Conservation (phyloP, 2,113 vertebrate species). For the Hylia prasina region DNA sequence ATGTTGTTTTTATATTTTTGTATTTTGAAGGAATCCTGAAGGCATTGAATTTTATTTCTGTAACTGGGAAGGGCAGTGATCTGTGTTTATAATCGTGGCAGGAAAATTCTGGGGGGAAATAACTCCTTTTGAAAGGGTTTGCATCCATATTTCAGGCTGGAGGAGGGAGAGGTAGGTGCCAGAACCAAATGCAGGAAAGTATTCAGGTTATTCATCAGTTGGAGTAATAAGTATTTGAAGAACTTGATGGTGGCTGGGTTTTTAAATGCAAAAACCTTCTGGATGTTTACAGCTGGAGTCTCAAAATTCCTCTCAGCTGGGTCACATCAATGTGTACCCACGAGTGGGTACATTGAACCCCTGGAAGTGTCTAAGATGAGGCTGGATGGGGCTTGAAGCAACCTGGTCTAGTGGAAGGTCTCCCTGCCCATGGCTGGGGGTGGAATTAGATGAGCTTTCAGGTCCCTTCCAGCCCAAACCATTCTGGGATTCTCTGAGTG, state of each 20-base stretch:
- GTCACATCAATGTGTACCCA: rapidly evolving
- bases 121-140: not conserved
- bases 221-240: not conserved
- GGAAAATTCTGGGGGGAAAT: not conserved
- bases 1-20: not conserved
- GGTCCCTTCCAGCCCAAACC: not conserved
- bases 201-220: not conserved
- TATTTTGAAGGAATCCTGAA: not conserved
- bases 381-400: not conserved
- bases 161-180: not conserved
- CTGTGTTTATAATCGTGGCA: not conserved
- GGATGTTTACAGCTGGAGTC: not conserved
- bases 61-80: not conserved
- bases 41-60: not conserved
- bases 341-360: not conserved
- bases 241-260: not conserved
- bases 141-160: not conserved
- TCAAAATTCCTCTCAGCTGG: not conserved
- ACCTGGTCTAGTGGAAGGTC: not conserved
- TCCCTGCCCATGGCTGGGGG: not conserved
- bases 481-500: not conserved
- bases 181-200: not conserved
- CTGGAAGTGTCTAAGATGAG: not conserved
- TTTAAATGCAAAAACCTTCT: not conserved
- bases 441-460: not conserved